phyloP scores from a whole-genome alignment of 2,888 invertebrate genomes.

The Cheilosia grossa region DNA sequence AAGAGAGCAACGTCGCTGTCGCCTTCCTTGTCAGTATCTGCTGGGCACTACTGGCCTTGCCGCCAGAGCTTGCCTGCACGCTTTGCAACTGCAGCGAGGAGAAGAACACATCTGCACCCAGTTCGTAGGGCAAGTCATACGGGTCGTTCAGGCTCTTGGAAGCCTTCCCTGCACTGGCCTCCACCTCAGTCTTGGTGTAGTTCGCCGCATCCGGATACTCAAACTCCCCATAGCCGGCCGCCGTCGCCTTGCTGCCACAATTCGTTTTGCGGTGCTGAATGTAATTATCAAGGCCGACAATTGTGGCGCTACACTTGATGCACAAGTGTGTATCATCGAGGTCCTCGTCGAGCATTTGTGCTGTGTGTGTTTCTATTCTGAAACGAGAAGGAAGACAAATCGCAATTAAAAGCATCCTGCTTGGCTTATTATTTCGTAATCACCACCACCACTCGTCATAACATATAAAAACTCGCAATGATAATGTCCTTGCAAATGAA shows the following conservation, averaged over 20 bases:
- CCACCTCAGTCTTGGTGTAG: constrained; percentile 76
- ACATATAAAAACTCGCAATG: constrained; percentile 57
- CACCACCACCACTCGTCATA: constrained; percentile 42
- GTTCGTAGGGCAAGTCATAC: constrained; percentile 85
- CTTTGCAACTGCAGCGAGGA: constrained; percentile 92
- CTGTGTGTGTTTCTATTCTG: constrained; percentile 30
- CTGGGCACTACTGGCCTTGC: constrained; percentile 46
- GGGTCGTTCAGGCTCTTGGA: constrained; percentile 80
- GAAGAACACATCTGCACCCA: constrained; percentile 94
- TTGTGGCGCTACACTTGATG: constrained; percentile 92
- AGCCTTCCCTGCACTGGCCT: constrained; percentile 78
- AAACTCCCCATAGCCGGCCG: constrained; percentile 79
- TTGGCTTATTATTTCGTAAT: constrained; percentile 46
- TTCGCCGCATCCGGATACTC: constrained; percentile 78
- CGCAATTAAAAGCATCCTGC: constrained; percentile 73
- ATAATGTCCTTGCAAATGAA: constrained; percentile 69
- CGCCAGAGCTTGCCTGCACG: constrained; percentile 77
- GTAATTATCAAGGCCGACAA: constrained; percentile 93
- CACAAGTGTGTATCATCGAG: constrained; percentile 95
- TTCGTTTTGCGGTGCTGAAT: constrained; percentile 91
- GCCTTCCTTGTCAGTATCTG: constrained; percentile 54
- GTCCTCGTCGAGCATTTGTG: constrained; percentile 84
- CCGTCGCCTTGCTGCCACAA: constrained; percentile 84
- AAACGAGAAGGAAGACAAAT: constrained; percentile 32
- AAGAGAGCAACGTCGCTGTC: constrained; percentile 45